Evolutionary conservation across 2,888 invertebrate genomes (phyloP).

Genomic region (Oligia latruncula): DNA sequence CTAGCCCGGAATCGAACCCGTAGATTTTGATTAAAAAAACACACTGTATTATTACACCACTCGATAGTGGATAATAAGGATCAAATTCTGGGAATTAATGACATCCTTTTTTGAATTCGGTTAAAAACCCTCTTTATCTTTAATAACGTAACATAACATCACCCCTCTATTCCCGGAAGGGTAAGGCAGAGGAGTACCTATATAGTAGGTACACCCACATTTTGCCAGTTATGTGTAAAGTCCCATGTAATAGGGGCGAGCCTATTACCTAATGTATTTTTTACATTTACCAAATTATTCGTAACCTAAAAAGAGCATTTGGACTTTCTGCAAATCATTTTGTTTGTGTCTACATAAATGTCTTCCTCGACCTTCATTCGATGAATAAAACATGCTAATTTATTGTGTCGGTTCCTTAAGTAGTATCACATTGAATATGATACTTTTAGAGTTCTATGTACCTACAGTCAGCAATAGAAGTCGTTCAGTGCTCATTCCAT

Average conservation of each 20-base stretch:
- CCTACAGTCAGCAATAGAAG: not conserved
- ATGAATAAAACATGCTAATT: constrained; percentile 20
- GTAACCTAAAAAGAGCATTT: not conserved
- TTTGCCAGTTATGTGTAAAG: too few species aligned
- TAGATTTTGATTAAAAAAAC: too few species aligned
- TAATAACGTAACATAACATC: not conserved
- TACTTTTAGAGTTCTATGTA: constrained; percentile 1
- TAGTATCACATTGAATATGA: constrained; percentile 28
- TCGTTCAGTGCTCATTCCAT: not conserved
- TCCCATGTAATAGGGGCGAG: not conserved
- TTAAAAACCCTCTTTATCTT: not conserved
- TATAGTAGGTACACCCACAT: too few species aligned
- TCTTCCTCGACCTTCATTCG: constrained; percentile 23
- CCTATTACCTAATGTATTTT: not conserved
- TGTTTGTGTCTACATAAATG: constrained; percentile 14
- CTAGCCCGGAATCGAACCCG: too few species aligned
- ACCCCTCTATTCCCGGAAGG: not conserved
- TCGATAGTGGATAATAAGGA: too few species aligned
- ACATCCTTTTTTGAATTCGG: too few species aligned
- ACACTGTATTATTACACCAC: too few species aligned
- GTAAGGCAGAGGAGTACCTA: too few species aligned
- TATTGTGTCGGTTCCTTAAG: constrained; percentile 26
- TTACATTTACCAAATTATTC: not conserved
- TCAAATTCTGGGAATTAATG: too few species aligned
- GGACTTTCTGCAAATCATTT: constrained; percentile 34